Base-by-base conservation (phyloP, 2,797 vertebrate genomes). In the Megalops cyprinoides region DNA sequence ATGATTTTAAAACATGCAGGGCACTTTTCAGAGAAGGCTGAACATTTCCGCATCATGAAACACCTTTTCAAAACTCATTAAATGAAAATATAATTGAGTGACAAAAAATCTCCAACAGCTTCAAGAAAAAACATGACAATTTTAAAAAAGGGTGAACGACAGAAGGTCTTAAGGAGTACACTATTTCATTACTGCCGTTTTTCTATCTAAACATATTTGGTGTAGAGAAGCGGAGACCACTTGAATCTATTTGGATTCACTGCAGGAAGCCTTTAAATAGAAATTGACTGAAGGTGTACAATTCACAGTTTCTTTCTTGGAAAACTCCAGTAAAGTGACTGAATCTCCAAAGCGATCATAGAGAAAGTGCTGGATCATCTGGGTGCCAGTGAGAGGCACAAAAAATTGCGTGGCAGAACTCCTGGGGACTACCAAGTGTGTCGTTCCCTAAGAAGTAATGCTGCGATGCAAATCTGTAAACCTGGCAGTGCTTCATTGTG, bases 321-420 rank as follows among this genome's bases (percentile, higher is more conserved):
- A 37, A 67, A 69, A 39, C 18, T 3, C 20, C 23, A 4, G 37
- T 37, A 37, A 28, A 23, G 9, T 18, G 4, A 18, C 67, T 25
- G 39, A 18, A 39, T 39, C 62, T 37, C 46, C 76, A 78, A 42
- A 48, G 76, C 76, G 46, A 65, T 78, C 56, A 31, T 20, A 46
- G 76, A 60, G 14, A 28, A 39, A 78, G 58, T 48, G 48, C 76
- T 78, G 39, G 76, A 62, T 62, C 76, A 48, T 49, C 39, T 78
- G 39, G 62, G 31, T 56, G 46, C 55, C 76, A 49, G 76, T n/a
- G 71, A 74, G 8, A 23, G 53, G 44, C 39, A 75, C 44, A 28
- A 53, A 74, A 74, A 74, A 74, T 20, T 42, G 79, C 34, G 48
- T 78, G 49, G 37, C 34, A 34, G 18, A 79, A 37, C 79, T 46